Conservation (phyloP, 1,140 invertebrate species). For the Brachionus paranguensis region DNA sequence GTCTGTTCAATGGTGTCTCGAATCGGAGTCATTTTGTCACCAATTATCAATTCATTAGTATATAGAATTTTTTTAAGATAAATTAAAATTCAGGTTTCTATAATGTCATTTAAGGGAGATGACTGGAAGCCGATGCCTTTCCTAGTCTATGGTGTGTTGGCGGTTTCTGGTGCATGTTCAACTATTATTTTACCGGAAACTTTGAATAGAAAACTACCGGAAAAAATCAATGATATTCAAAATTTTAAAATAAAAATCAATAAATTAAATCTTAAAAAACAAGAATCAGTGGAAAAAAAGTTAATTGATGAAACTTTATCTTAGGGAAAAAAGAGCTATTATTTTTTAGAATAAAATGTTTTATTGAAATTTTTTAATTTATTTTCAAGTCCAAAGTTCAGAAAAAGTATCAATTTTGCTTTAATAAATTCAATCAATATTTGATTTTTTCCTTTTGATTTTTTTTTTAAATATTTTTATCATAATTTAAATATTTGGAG, state of each 20-base stretch:
- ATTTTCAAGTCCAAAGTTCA: too few species aligned
- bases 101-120: background rate
- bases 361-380: background rate
- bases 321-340: background rate
- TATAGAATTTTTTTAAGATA: background rate
- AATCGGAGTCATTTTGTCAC: slow-evolving; percentile 57
- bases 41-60: slow-evolving; percentile 41
- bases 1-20: slow-evolving; percentile 58
- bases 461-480: too few species aligned
- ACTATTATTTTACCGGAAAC: slow-evolving; percentile 35
- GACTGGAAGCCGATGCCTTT: slow-evolving; percentile 12
- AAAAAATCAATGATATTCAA: slow-evolving; percentile 10
- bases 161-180: background rate
- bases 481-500: too few species aligned
- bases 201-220: background rate
- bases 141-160: slow-evolving; percentile 3
- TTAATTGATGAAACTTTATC: background rate
- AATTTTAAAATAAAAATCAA: background rate
- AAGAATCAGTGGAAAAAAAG: background rate
- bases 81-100: background rate
- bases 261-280: slow-evolving; percentile 5
- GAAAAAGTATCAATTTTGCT: too few species aligned
- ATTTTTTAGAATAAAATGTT: background rate
- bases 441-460: too few species aligned
- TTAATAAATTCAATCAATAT: too few species aligned